These are phyloP conservation scores for Latrodectus geometricus DNA, from an alignment of 1,140 invertebrate genomes.

Conservation along the genomic window DNA sequence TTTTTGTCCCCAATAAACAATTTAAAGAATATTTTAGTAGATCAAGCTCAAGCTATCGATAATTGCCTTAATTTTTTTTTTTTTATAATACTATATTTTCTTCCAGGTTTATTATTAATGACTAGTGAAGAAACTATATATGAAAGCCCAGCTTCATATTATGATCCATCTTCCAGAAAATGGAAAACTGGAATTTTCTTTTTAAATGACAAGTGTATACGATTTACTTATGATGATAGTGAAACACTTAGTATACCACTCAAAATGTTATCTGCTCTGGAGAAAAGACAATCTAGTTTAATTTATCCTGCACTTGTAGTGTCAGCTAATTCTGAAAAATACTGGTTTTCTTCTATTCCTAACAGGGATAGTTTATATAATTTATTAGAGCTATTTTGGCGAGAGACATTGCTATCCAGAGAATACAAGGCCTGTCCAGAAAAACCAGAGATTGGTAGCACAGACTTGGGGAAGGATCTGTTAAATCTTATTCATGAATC, in stretches of 20 bases:
- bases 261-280: slow-evolving; percentile 22
- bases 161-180: slow-evolving; percentile 5
- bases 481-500: slow-evolving; percentile 45
- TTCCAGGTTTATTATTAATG: neutral
- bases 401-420: slow-evolving; percentile 10
- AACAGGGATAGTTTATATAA: slow-evolving; percentile 47
- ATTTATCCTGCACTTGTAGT: slow-evolving; percentile 45
- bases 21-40: too few species aligned
- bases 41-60: too few species aligned
- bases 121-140: neutral
- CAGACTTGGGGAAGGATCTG: slow-evolving; percentile 33
- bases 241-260: slow-evolving; percentile 8
- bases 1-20: too few species aligned
- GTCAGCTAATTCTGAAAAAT: slow-evolving; percentile 9
- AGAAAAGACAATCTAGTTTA: slow-evolving; percentile 42
- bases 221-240: slow-evolving; percentile 9
- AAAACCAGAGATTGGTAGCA: neutral
- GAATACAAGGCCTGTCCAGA: neutral
- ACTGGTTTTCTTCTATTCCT: slow-evolving; percentile 56
- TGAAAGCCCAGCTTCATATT: slow-evolving; percentile 22
- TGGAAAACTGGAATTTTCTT: slow-evolving; percentile 34
- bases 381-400: slow-evolving; percentile 48
- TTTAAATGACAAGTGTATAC: neutral
- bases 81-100: too few species aligned
- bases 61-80: too few species aligned